These are phyloP conservation scores for Gnatocerus cornutus DNA, from an alignment of 2,888 invertebrate genomes.

Conservation along the genomic window DNA sequence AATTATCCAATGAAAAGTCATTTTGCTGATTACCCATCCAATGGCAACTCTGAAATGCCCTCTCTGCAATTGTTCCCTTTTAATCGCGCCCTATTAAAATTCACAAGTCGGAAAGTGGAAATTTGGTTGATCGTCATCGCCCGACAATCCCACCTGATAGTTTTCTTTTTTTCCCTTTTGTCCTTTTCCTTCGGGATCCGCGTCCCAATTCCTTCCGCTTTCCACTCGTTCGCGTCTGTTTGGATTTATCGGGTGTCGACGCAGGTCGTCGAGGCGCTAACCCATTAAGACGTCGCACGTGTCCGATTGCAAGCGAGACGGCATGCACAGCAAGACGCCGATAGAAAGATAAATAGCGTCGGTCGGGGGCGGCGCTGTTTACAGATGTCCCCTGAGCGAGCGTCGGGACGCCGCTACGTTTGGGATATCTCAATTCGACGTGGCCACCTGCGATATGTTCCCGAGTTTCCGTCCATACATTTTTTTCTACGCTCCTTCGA, in stretches of 20 bases:
- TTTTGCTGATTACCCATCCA: too few relatives aligned
- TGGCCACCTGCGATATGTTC: conserved; percentile 48
- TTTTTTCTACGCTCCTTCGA: conserved; percentile 8
- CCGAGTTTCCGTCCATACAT: conserved; percentile 23
- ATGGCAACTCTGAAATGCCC: too few relatives aligned
- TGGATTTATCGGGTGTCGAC: conserved; percentile 32
- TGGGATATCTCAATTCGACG: conserved; percentile 49
- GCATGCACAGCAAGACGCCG: conserved; percentile 39
- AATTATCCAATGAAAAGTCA: too few relatives aligned
- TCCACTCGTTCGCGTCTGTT: conserved; percentile 7
- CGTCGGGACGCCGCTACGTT: conserved; percentile 40
- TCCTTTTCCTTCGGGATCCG: not conserved
- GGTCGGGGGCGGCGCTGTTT: conserved; percentile 48
- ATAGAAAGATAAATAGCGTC: conserved; percentile 45
- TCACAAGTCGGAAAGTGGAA: too few relatives aligned
- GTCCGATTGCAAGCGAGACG: conserved; percentile 45
- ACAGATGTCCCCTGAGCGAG: conserved; percentile 48
- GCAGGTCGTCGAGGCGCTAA: conserved; percentile 35
- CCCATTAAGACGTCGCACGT: conserved; percentile 42
- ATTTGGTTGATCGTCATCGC: too few relatives aligned
- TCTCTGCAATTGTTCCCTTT: too few relatives aligned
- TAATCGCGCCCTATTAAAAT: too few relatives aligned
- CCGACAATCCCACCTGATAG: too few relatives aligned
- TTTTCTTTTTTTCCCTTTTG: too few relatives aligned
- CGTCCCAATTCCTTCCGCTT: conserved; percentile 11